Base-by-base conservation (phyloP, 2,113 vertebrate genomes). In the Brachyhypopomus occidentalis region DNA sequence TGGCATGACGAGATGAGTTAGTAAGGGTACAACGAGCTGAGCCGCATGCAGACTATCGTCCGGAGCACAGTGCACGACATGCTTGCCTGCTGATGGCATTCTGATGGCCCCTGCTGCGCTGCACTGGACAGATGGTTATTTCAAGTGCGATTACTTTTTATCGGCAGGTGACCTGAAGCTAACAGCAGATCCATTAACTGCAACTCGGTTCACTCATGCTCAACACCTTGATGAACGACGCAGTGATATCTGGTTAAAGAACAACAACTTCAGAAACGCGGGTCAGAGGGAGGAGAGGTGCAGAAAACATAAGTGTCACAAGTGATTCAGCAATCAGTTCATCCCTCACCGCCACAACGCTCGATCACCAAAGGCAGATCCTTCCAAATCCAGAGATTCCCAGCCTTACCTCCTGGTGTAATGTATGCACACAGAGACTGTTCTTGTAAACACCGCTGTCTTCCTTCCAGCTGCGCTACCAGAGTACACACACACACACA, bases 401-500 rank as follows among this genome's bases (percentile, higher is more conserved):
- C 9, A n/a, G 25, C 5, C 77, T 76, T 75, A 78, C 71, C 64
- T 73, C 56, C 48, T 25, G 30, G 52, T 14, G 69, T 20, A n/a
- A 19, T 22, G 58, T 73, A 38, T 75, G n/a, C 72, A 55, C 20
- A 8, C 22, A 55, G 60, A 12, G 16, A 4, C 45, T 52, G 27
- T 9, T 62, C 56, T 62, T 22, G 20, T 58, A 66, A 67, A 41
- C n/a, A 67, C 38, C 4, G 5, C 19, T 45, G 59, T 59, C 38
- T 81, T 76, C 14, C 66, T 82, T 63, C 34, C 59, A 80, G n/a
- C 36, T 56, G 60, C 45, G 5, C 23, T 58, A 41, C 20, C 83
- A 70, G 45, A 52, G 45, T 7, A 45, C 41, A 45, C 41, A 7
- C 41, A 11, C 41, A 45, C 41, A 14, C 45, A 14, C 45, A 14